Percentiles rank a stretch among this genome's conserved stretches.
Conservation (phyloP, 2,113 vertebrate species). For the Echinops telfairi region DNA sequence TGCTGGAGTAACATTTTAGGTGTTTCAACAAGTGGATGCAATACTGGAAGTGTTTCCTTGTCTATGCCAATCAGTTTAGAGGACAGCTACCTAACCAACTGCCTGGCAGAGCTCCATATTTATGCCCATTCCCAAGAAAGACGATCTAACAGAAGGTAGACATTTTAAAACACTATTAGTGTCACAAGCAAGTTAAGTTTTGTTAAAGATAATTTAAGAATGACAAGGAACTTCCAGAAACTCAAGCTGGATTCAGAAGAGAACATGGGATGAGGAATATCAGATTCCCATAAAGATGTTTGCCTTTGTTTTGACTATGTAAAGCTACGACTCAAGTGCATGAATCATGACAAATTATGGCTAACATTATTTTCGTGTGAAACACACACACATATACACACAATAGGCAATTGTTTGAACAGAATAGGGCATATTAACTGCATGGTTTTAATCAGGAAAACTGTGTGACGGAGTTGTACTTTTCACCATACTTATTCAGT, state of each 20-base stretch:
- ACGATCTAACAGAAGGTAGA: neutral
- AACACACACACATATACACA: neutral
- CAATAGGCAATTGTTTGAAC: neutral
- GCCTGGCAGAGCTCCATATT: neutral
- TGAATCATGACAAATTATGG: neutral
- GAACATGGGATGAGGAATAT: neutral
- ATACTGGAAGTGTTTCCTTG: neutral
- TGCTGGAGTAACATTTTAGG: neutral
- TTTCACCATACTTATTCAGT: neutral
- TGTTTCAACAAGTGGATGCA: neutral
- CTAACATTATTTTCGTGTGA: neutral
- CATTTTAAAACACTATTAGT: neutral
- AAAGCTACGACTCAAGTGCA: neutral
- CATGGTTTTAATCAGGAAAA: neutral
- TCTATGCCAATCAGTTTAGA: neutral
- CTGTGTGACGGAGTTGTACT: neutral
- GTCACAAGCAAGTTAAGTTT: neutral
- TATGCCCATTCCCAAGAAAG: neutral
- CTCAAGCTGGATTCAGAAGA: neutral
- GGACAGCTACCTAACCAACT: neutral
- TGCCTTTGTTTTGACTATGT: neutral
- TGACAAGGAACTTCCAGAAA: neutral
- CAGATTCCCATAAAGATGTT: neutral
- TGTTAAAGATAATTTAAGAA: neutral
- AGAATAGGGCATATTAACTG: neutral